Conservation (phyloP, 2,113 vertebrate genomes). For the Saccopteryx bilineata region DNA sequence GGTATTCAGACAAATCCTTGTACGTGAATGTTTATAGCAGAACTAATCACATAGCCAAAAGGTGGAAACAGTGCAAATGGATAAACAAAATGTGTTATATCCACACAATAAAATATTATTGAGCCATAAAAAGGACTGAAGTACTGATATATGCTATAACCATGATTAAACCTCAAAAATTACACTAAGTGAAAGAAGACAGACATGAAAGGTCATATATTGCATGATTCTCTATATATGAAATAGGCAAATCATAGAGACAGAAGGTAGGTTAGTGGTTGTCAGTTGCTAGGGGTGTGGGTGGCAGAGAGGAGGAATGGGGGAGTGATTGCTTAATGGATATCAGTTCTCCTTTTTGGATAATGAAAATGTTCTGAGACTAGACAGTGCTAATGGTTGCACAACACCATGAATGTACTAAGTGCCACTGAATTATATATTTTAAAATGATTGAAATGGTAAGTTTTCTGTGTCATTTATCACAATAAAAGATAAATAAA, state of each 20-base stretch:
- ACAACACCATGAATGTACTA: not conserved
- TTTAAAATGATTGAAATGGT: not conserved
- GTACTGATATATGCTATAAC: not conserved
- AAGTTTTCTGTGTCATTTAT: too few relatives aligned
- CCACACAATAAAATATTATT: not conserved
- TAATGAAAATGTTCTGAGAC: not conserved
- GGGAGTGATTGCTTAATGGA: not conserved
- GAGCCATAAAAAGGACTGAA: not conserved
- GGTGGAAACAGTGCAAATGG: not conserved
- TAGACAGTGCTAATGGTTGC: not conserved
- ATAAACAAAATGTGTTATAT: not conserved
- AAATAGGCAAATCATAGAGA: not conserved
- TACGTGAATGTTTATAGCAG: not conserved
- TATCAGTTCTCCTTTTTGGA: not conserved
- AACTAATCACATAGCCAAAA: not conserved
- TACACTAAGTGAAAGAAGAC: not conserved
- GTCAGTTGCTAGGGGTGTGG: not conserved
- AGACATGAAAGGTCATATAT: too few relatives aligned
- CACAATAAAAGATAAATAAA: not conserved
- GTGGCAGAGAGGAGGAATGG: too few relatives aligned
- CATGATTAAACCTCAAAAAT: not conserved
- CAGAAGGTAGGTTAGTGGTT: not conserved
- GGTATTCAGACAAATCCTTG: not conserved
- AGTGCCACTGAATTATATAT: not conserved
- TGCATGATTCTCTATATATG: not conserved